Base-by-base conservation (phyloP, 2,888 invertebrate species). In the Nowickia ferox region DNA sequence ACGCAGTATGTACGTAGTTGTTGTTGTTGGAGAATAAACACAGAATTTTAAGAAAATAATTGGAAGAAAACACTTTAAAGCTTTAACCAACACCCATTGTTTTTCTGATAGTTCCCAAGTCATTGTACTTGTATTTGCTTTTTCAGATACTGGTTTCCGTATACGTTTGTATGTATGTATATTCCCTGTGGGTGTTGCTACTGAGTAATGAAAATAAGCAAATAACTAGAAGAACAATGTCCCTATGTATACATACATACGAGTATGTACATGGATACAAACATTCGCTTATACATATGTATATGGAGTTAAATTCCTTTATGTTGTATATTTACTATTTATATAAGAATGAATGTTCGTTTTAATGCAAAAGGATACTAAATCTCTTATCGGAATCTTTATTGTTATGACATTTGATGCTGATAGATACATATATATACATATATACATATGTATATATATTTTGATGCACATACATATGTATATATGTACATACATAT, bases 361-460 rank as follows among this genome's bases (percentile, higher is more conserved):
- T 46, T 19, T 11, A 57, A 53, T 71, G 44, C 19, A 71, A 84
- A 75, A 79, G n/a, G 75, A 59, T 65, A 79, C 69, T 63, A 57
- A 77, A 75, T 76, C 76, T 80, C 65, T 76, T 66, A 72, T 76
- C 65, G 46, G 57, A 79, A 65, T 80, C 57, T 76, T 80, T 75
- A 79, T 80, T 71, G 65, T 61, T 68, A 44, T 80, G 75, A 30
- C 72, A 76, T 76, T 80, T 76, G 61, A 77, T 72, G 83, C 46
- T 83, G 82, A 74, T 69, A 75, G 44, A 75, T 65, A 82, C 59
- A 44, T 74, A 13, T 57, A 15, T 38, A 51, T 15, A 51, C 51
- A 38, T 15, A 61, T 17, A 38, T 44, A 65, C 11, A 19, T 42
- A 4, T 30, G 6, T 30, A 30, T 6, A 6, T 30, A 51, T 17